These are phyloP conservation scores for Thaumetopoea pityocampa DNA, from an alignment of 1,140 invertebrate genomes.

Conservation along the genomic window DNA sequence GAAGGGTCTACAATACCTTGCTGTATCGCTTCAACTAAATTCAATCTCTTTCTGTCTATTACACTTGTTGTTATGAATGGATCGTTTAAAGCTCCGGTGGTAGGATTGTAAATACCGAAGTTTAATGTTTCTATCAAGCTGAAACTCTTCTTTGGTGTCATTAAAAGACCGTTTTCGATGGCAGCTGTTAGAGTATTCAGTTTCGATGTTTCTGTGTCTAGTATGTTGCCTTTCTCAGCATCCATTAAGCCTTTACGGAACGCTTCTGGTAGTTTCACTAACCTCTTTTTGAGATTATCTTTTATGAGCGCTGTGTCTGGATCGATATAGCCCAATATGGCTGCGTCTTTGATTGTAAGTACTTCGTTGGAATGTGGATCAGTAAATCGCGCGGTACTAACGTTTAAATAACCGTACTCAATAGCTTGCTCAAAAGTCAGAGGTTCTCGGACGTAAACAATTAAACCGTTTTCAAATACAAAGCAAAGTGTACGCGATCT, in stretches of 20 bases:
- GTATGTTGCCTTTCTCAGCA: conserved; percentile 88
- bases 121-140: conserved; percentile 88
- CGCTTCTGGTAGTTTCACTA: conserved; percentile 90
- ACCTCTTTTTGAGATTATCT: conserved; percentile 87
- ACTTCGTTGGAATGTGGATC: conserved; percentile 83
- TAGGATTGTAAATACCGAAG: conserved; percentile 89
- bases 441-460: conserved; percentile 84
- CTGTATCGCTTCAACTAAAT: conserved; percentile 85
- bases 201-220: conserved; percentile 89
- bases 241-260: conserved; percentile 92
- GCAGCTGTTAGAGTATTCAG: conserved; percentile 84
- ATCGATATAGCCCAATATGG: conserved; percentile 89
- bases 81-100: conserved; percentile 86
- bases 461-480: conserved; percentile 83
- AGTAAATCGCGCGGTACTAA: conserved; percentile 84
- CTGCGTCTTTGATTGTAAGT: conserved; percentile 89
- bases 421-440: conserved; percentile 86
- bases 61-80: conserved; percentile 84
- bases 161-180: conserved; percentile 85
- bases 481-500: conserved; percentile 81
- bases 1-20: conserved; percentile 89
- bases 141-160: conserved; percentile 85
- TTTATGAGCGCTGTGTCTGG: conserved; percentile 92
- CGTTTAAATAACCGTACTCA: conserved; percentile 83
- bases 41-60: conserved; percentile 82